Base-by-base conservation (phyloP, 2,888 invertebrate genomes). In the Eristalis tenax region DNA sequence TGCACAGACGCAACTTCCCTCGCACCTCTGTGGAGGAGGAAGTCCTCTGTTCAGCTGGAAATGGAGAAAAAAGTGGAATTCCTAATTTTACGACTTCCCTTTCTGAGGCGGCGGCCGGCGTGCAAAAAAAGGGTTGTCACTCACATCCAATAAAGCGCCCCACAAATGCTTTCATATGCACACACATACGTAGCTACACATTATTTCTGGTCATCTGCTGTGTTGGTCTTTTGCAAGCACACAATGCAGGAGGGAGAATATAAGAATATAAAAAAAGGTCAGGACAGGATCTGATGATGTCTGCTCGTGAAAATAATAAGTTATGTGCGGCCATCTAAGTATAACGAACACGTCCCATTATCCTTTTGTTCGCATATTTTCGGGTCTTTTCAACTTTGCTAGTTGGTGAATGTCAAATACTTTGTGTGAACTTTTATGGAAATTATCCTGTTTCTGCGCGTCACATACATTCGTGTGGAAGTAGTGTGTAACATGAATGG, bases 1-100 rank as follows among this genome's bases (percentile, higher is more conserved):
- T 85, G 18, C 71, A 71, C 28, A 57, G 28, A 61, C 32, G 26
- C 35, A 11, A n/a, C 59, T 59, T 59, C 56, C 13, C 59, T 65
- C 43, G 40, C 13, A 26, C 26, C 26, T 18, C 15, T 8, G 13
- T 5, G 13, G 13, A 2, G 13, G 38, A 8, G 11, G 38, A 8
- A 2, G 38, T 4, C 2, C n/a, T 28, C 26, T 23, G 40, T 32
- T 35, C 73, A 10, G 64, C 57, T 81, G 73, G 22, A 35, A 84
- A 81, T 28, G 50, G 28, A 40, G 43, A 57, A 56, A 66, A 76
- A 57, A 65, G 32, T 57, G 18, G 71, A 75, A 79, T 78, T 82
- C 74, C 66, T 86, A 79, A 86, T 86, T 83, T 86, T 75, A 86
- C 74, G 74, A 86, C 78, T 75, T 79, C 78, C 70, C 74, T 65